Base-by-base conservation (phyloP, 2,888 invertebrate genomes). In the Andrena marginata region DNA sequence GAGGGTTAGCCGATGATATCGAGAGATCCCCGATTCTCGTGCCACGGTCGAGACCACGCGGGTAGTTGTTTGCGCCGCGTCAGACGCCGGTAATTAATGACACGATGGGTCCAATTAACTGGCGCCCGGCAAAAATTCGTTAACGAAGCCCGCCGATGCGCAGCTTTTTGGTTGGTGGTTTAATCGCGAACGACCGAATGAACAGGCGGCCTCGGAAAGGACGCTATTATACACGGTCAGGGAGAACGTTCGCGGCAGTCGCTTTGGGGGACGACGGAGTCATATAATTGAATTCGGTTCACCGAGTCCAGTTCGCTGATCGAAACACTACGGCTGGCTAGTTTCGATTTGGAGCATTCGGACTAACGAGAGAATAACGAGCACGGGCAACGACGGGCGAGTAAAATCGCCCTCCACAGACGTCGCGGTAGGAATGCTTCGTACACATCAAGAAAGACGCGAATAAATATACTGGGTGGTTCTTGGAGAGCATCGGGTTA, bases 271-370 rank as follows among this genome's bases (percentile, higher is more conserved):
- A 70, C 59, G 70, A 82, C 82, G 85, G 85, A 89, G 83, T 89
- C 87, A 87, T 88, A 90, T 91, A 89, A 91, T 91, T 90, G 88
- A 91, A 91, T 91, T 90, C 90, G 87, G 90, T 89, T 90, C 89
- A 87, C 85, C 86, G 89, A 87, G 86, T 85, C 80, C 85, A 82
- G 87, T 82, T 85, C 82, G 67, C 75, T 74, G 79, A 85, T 90
- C 88, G 88, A 89, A 91, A 90, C 90, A 87, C 88, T 85, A 88
- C 86, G 87, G 86, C 85, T 81, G 86, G 87, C 87, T 86, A 89
- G 88, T 81, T 89, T 84, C 86, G 85, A 86, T 85, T 86, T 70
- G 64, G 67, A 77, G 85, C 81, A 85, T 80, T 80, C 77, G 84
- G 63, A 75, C 88, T 88, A 88, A 88, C 88, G 88, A 88, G 84